Conservation (phyloP, 1,140 invertebrate species). For the Drosophila orosa region DNA sequence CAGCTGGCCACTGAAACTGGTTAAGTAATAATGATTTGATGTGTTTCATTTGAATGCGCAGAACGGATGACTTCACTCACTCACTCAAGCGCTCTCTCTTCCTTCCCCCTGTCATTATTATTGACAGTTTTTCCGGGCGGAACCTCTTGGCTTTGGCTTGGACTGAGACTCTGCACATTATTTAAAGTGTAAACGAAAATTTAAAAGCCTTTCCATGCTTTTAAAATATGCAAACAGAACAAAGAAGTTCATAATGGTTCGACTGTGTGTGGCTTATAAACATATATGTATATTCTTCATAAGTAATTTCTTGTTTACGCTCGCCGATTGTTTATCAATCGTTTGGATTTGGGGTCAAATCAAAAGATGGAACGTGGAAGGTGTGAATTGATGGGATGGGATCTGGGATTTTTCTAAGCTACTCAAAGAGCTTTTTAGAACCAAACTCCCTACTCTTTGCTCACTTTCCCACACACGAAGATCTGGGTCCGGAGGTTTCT, state of each 20-base stretch:
- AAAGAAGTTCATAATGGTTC: slow-evolving; percentile 20
- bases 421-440: slow-evolving; percentile 48
- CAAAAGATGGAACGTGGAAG: slow-evolving; percentile 13
- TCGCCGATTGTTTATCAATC: slow-evolving; percentile 44
- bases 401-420: slow-evolving; percentile 12
- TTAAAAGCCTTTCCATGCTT: slow-evolving; percentile 56
- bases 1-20: slow-evolving; percentile 49
- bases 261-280: slow-evolving; percentile 6
- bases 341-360: slow-evolving; percentile 24
- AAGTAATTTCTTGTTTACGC: slow-evolving; percentile 41
- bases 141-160: slow-evolving; percentile 8
- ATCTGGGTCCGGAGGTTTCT: slow-evolving; percentile 23
- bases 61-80: slow-evolving; percentile 22
- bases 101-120: background rate
- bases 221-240: slow-evolving; percentile 38
- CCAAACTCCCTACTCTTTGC: background rate
- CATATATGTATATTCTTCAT: slow-evolving; percentile 13
- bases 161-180: slow-evolving; percentile 4
- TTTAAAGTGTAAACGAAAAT: slow-evolving; percentile 31
- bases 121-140: slow-evolving; percentile 10
- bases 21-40: slow-evolving; percentile 47
- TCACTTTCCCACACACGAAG: slow-evolving; percentile 55
- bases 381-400: slow-evolving; percentile 21
- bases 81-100: slow-evolving; percentile 1
- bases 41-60: slow-evolving; percentile 41